These are phyloP conservation scores for Hydrochoerus hydrochaeris DNA, from an alignment of 2,113 vertebrate species.

Conservation along the genomic window DNA sequence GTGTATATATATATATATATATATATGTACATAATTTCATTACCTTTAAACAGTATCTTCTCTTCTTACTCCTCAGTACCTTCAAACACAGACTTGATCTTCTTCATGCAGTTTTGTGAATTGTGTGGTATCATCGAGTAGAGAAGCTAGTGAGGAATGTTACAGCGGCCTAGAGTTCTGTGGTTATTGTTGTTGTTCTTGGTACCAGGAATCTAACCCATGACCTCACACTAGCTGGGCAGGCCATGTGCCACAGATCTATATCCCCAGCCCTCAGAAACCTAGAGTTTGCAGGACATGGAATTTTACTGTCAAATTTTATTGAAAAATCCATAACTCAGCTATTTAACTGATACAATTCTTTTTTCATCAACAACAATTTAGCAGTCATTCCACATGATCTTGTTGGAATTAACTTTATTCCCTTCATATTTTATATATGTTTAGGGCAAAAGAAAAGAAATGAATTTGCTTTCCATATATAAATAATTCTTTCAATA, in stretches of 20 bases:
- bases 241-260: no score
- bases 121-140: neutral
- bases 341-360: neutral
- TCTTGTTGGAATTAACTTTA: neutral
- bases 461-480: neutral
- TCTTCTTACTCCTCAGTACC: rapidly evolving
- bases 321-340: constrained; percentile 16
- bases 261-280: no score
- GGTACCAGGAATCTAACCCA: no score
- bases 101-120: neutral
- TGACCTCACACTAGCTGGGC: no score
- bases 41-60: neutral
- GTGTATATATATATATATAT: no score
- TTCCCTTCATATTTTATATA: neutral
- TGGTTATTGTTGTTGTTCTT: no score
- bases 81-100: neutral
- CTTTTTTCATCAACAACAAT: neutral
- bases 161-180: neutral
- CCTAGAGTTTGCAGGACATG: neutral
- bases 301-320: neutral
- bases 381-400: neutral
- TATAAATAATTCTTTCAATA: neutral
- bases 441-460: neutral
- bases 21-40: neutral
- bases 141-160: neutral